phyloP scores from a whole-genome alignment of 1,140 invertebrate species.

The Batillaria attramentaria region DNA sequence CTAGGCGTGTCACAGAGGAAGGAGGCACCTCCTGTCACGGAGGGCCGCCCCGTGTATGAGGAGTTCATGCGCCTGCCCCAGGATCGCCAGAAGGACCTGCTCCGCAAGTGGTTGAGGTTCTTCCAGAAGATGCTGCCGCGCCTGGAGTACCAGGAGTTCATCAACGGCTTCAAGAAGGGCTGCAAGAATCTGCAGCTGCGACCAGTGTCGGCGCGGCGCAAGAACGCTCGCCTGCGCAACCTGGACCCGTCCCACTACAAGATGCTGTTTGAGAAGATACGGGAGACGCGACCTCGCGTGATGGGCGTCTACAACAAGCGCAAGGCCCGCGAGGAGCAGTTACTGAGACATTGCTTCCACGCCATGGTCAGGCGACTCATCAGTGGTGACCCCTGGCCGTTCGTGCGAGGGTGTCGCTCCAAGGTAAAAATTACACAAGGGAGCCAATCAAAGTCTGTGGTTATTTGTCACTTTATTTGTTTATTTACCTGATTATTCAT shows the following conservation, averaged over 20 bases:
- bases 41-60: constrained; percentile 33
- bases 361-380: constrained; percentile 15
- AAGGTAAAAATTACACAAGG: not conserved
- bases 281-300: constrained; percentile 19
- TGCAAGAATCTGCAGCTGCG: constrained; percentile 28
- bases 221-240: constrained; percentile 32
- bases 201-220: not conserved
- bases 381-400: constrained; percentile 11
- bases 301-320: constrained; percentile 31
- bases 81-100: constrained; percentile 37
- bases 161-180: constrained; percentile 38
- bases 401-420: constrained; percentile 27
- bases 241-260: constrained; percentile 42
- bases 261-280: constrained; percentile 44
- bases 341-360: constrained; percentile 21
- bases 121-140: constrained; percentile 43
- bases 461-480: not conserved
- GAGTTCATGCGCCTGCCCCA: constrained; percentile 37
- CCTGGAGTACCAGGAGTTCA: constrained; percentile 44
- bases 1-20: no score
- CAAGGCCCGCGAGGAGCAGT: constrained; percentile 23
- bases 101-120: constrained; percentile 42
- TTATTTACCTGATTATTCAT: no score
- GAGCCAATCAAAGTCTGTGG: not conserved
- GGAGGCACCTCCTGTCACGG: no score